Evolutionary conservation across 2,888 invertebrate genomes (phyloP), one percentile per base, ranked within the genome.

Genomic region (Andrena fulva): DNA sequence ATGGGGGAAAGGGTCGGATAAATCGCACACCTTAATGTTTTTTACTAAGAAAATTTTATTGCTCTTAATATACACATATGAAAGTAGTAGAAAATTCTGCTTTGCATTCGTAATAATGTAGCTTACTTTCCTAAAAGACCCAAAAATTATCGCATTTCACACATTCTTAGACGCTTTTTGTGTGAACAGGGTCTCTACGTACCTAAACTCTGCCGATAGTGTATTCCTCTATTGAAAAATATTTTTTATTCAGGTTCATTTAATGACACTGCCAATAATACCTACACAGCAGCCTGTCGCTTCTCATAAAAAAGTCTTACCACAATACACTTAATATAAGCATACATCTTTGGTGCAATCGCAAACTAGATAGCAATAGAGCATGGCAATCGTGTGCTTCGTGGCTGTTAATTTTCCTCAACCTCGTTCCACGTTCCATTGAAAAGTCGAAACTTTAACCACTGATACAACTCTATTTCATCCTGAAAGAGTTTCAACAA

Each of bases 391-490:
- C 29, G 12, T 31, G 29, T n/a, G 2, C n/a, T 35, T 54, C 4
- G 12, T 12, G 4, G n/a, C 4, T 29, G 20, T 20, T 59, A 69
- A n/a, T 10, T 50, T 48, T 42, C 29, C 0, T 16, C n/a, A 7
- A 8, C 87, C 48, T 90, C 87, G 33, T 84, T 85, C 20, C 84
- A 85, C 10, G 90, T 89, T 59, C 93, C 92, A 56, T 92, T 91
- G 20, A 94, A 82, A 42, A 96, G 92, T 82, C 96, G 94, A 27
- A 92, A 92, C 89, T 94, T 95, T 5, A 95, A 91, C 95, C 96
- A 96, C 66, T 95, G 91, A 89, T 96, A 96, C 91, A 96, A 95
- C 85, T 95, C 95, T 80, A 95, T 94, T 91, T 96, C 96, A 24
- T 93, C 92, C 60, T 90, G 91, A n/a, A 96, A 91, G 56, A 93